phyloP scores from a whole-genome alignment of 2,113 vertebrate species.

The Dinomys branickii region DNA sequence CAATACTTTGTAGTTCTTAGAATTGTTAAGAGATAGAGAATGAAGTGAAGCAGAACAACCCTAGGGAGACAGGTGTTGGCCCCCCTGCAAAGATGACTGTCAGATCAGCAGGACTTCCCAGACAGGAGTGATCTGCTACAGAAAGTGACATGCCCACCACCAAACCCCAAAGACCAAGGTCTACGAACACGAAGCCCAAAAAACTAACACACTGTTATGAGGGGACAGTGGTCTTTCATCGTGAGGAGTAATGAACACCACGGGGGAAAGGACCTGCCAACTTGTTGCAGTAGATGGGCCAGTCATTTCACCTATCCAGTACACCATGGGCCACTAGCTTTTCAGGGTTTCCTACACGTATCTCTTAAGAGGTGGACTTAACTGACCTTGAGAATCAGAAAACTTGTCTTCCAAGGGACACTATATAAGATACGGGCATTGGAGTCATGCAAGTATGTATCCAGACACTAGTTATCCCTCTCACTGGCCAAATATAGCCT shows the following conservation, averaged over 20 bases:
- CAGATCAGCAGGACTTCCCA: neutral
- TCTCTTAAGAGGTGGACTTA: neutral
- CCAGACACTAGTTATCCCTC: neutral
- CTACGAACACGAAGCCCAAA: neutral
- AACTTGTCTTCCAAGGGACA: neutral
- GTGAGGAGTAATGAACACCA: neutral
- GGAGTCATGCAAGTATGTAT: neutral
- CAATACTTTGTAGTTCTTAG: neutral
- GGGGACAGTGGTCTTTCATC: neutral
- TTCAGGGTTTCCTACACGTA: neutral
- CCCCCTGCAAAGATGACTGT: neutral
- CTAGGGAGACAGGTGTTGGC: neutral
- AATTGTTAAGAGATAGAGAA: conserved; percentile 7
- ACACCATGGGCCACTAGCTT: neutral
- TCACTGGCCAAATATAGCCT: neutral
- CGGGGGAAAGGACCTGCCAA: neutral
- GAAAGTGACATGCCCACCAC: neutral
- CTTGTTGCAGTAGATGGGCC: neutral
- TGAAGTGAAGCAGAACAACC: neutral
- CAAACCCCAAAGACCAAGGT: neutral
- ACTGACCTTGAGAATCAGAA: conserved; percentile 18
- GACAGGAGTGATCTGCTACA: neutral
- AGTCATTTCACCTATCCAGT: neutral
- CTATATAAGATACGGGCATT: neutral
- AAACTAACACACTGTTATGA: neutral